These are phyloP conservation scores for Brachionus asplanchnoidis DNA, from an alignment of 1,140 invertebrate genomes.

Conservation along the genomic window DNA sequence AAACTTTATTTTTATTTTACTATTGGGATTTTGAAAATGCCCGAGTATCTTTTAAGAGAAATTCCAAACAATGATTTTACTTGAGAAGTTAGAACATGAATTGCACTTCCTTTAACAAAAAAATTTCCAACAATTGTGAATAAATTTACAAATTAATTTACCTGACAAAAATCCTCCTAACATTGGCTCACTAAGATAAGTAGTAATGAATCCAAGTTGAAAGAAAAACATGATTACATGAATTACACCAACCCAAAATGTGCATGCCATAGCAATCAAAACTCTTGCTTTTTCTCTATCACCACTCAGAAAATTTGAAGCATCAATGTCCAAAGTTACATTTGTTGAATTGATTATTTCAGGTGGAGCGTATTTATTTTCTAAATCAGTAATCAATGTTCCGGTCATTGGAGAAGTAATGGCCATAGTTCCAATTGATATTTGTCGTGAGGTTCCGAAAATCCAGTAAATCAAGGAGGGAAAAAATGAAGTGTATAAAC, in stretches of 20 bases:
- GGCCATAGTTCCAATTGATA: constrained; percentile 87
- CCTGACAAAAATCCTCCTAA: constrained; percentile 59
- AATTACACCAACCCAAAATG: constrained; percentile 30
- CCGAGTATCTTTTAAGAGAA: constrained; percentile 46
- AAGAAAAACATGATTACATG: constrained; percentile 57
- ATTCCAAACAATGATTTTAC: constrained; percentile 58
- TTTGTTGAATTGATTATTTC: not conserved
- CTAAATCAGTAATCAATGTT: not conserved
- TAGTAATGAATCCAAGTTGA: constrained; percentile 57
- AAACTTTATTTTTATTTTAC: constrained; percentile 47
- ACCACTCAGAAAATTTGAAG: not conserved
- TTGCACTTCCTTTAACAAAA: constrained; percentile 46
- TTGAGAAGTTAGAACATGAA: constrained; percentile 59
- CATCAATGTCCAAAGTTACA: not conserved
- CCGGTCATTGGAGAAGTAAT: constrained; percentile 74
- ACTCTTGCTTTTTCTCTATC: constrained; percentile 19
- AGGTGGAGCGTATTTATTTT: not conserved
- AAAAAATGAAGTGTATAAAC: constrained; percentile 90
- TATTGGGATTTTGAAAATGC: constrained; percentile 55
- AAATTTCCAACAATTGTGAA: not conserved
- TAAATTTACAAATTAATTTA: constrained; percentile 42
- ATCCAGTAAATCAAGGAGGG: constrained; percentile 81
- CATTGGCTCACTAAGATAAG: constrained; percentile 58
- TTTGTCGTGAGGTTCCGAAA: constrained; percentile 82
- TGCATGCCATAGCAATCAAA: not conserved